These are phyloP conservation scores for Pomacea maculata DNA, from an alignment of 1,140 invertebrate species.

Conservation along the genomic window DNA sequence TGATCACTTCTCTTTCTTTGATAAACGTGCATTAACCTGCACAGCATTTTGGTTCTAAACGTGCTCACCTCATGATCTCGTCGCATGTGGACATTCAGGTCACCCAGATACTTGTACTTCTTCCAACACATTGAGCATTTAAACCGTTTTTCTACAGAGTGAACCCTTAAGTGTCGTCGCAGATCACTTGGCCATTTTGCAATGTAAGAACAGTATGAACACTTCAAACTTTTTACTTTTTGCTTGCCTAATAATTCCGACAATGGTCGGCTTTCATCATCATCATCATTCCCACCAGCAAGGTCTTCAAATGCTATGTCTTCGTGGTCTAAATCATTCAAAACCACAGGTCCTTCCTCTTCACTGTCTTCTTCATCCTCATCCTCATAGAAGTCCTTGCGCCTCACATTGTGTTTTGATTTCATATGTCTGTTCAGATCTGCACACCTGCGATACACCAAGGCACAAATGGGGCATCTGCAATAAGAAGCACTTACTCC, in stretches of 20 bases:
- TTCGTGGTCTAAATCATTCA: conserved; percentile 6
- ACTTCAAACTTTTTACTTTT: conserved; percentile 58
- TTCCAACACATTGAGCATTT: conserved; percentile 62
- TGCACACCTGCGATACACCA: conserved; percentile 54
- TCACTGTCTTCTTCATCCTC: conserved; percentile 44
- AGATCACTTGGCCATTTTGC: conserved; percentile 87
- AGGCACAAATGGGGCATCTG: conserved; percentile 72
- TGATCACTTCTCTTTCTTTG: no score
- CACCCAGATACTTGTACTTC: conserved; percentile 66
- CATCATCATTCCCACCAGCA: conserved; percentile 5
- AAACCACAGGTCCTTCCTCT: conserved; percentile 29
- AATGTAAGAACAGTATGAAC: conserved; percentile 79
- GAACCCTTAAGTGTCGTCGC: conserved; percentile 75
- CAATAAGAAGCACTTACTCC: neutral
- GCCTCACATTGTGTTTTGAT: conserved; percentile 60
- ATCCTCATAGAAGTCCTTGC: conserved; percentile 34
- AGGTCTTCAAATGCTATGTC: conserved; percentile 12
- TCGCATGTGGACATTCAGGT: conserved; percentile 62
- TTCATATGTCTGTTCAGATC: conserved; percentile 66
- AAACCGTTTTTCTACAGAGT: conserved; percentile 67
- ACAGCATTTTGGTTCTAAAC: conserved; percentile 39
- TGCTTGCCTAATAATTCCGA: conserved; percentile 7
- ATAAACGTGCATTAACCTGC: no score
- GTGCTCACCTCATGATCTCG: conserved; percentile 48
- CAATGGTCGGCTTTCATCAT: conserved; percentile 10